phyloP scores from a whole-genome alignment of 1,140 invertebrate species.

The Maniola jurtina region DNA sequence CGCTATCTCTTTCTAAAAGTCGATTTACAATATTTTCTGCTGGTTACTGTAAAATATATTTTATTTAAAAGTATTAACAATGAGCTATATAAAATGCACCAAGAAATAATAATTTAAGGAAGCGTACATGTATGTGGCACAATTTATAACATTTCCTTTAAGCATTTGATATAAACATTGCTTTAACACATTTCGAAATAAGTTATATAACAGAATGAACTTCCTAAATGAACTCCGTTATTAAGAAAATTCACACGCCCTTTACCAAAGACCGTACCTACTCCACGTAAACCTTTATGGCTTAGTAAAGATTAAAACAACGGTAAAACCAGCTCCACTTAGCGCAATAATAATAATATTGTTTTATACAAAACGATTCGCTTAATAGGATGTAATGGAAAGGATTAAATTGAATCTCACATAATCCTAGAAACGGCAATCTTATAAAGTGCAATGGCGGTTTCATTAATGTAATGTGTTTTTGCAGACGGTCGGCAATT shows the following conservation, averaged over 20 bases:
- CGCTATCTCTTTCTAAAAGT: no score
- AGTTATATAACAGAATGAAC: not conserved
- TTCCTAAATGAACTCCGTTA: not conserved
- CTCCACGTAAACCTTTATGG: not conserved
- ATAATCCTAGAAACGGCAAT: slow-evolving; percentile 11
- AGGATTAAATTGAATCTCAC: slow-evolving; percentile 11
- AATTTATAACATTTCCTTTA: no score
- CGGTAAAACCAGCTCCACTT: not conserved
- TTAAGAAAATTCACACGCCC: not conserved
- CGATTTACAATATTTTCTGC: no score
- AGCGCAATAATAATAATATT: not conserved
- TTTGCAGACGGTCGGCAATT: not conserved
- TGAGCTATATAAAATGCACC: no score
- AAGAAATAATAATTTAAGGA: no score
- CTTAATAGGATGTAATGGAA: slow-evolving; percentile 10
- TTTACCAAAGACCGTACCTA: not conserved
- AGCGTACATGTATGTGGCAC: no score
- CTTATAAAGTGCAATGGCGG: slow-evolving; percentile 12
- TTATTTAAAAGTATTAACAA: no score
- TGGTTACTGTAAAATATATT: no score
- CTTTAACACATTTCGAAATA: not conserved
- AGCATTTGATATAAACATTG: not conserved
- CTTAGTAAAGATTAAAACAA: not conserved
- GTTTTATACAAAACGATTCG: slow-evolving; percentile 9
- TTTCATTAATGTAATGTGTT: slow-evolving; percentile 9